Conservation (phyloP, 1,140 invertebrate genomes). For the Drosophila orosa region DNA sequence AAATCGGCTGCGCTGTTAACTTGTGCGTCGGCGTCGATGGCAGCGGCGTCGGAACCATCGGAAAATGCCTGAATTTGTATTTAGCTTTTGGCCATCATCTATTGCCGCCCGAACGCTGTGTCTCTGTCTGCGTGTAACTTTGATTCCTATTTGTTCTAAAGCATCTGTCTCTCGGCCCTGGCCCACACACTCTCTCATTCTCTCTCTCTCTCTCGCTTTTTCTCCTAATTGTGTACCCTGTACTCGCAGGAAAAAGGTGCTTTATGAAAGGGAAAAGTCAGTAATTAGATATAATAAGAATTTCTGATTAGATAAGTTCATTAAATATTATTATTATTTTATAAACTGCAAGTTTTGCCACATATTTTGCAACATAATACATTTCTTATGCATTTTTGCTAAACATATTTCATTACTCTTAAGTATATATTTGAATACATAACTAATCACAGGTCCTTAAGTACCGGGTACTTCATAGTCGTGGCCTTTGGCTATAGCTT, state of each 20-base stretch:
- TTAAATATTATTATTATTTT: background rate
- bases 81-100: constrained; percentile 59
- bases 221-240: constrained; percentile 20
- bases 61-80: constrained; percentile 71
- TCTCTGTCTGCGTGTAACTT: constrained; percentile 63
- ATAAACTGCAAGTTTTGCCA: background rate
- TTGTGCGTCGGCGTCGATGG: constrained; percentile 66
- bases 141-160: constrained; percentile 63
- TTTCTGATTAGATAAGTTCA: background rate
- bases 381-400: background rate
- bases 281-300: background rate
- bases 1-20: constrained; percentile 53
- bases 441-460: background rate
- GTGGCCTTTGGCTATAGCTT: background rate
- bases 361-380: too few relatives aligned
- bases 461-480: constrained; percentile 2
- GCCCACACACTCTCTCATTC: constrained; percentile 27
- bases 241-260: too few relatives aligned
- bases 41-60: constrained; percentile 52
- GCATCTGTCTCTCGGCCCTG: constrained; percentile 42
- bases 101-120: constrained; percentile 28
- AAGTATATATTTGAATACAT: background rate
- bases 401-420: background rate
- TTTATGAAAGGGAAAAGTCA: background rate
- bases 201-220: constrained; percentile 20